Base-by-base conservation (phyloP, 2,113 vertebrate genomes). In the Epinephelus cyanopodus region DNA sequence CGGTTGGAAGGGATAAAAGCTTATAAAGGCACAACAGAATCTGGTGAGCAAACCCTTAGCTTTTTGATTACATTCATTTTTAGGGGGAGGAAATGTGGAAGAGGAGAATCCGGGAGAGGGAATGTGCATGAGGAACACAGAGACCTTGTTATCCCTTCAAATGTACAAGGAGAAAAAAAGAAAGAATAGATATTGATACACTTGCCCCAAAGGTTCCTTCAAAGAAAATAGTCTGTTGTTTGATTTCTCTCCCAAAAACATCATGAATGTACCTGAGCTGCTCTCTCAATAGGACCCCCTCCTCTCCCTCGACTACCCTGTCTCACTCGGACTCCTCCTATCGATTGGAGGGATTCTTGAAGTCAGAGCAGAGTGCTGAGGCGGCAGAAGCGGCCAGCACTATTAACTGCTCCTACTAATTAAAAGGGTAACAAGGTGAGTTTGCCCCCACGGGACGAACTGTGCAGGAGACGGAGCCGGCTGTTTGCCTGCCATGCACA, bases 341-440 rank as follows among this genome's bases (percentile, higher is more conserved):
- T 95, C 63, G 94, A 95, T 94, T 39, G 61, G 71, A 77, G 86
- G 71, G 69, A 86, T 90, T 91, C 91, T 84, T 74, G 37, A 86
- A 92, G 88, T 90, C 60, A 13, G 74, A 74, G 82, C 84, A 86
- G 92, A 93, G 81, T 87, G 95, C 94, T 93, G 94, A 95, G 85
- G 87, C 37, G 42, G 93, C 92, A 89, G 75, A 86, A 89, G 87
- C 14, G 63, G 85, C 64, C 81, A 21, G 84, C 87, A 86, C 90
- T 92, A 95, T 95, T 93, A 95, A 93, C 90, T 90, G 93, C 89
- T 88, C 70, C 75, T 60, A 89, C 90, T 94, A 94, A 95, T 95
- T 95, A 95, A 95, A 95, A 95, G 94, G 94, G 90, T 95, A 96
- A 95, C 89, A 93, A 94, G 94, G 93, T 95, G 93, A 95, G 86